Conservation (phyloP, 2,888 invertebrate species). For the Chirona hameri region DNA sequence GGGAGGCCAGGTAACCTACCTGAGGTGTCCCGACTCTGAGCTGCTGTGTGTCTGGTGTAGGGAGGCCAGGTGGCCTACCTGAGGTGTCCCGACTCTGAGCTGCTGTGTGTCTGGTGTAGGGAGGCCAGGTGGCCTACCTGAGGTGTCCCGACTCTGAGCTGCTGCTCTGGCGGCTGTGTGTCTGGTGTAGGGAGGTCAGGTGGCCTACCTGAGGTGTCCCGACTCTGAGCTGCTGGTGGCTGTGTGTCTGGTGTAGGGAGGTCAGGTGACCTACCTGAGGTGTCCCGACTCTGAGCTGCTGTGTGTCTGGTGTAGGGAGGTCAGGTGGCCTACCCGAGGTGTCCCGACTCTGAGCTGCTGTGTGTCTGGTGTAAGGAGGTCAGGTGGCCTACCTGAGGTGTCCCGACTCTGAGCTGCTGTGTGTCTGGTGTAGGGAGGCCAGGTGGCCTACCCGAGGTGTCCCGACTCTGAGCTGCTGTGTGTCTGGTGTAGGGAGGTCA, state of each 20-base stretch:
- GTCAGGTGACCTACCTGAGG: not conserved
- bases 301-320: too few relatives aligned
- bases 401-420: conserved; percentile 26
- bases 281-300: conserved; percentile 26
- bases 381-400: not conserved
- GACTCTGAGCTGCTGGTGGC: not conserved
- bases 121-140: not conserved
- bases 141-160: conserved; percentile 25
- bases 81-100: not conserved
- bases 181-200: not conserved
- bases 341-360: not conserved
- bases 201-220: not conserved
- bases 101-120: too few relatives aligned
- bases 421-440: too few relatives aligned
- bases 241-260: too few relatives aligned
- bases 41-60: too few relatives aligned
- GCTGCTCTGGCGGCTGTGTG: conserved; percentile 26
- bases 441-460: not conserved
- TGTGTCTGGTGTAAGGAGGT: too few relatives aligned
- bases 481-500: too few relatives aligned
- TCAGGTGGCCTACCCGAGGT: not conserved
- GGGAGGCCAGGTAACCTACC: not conserved
- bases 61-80: not conserved
- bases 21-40: conserved; percentile 23
- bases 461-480: not conserved